phyloP scores from a whole-genome alignment of 2,888 invertebrate species.

The Tridacna gigas region DNA sequence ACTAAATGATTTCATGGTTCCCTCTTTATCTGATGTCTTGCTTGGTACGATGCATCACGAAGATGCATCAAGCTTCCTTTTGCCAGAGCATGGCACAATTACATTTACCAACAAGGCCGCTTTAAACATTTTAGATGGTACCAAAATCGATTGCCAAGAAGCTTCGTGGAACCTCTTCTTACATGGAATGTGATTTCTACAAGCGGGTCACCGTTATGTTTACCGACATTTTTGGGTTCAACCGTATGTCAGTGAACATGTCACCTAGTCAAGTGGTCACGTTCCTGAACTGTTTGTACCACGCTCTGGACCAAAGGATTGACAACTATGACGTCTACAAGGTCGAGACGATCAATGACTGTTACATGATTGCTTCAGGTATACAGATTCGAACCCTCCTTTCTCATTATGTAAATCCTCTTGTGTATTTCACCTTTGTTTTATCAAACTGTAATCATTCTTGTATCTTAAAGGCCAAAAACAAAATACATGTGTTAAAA shows the following conservation, averaged over 20 bases:
- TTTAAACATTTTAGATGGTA: slow-evolving; percentile 61
- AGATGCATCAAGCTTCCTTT: too few species aligned
- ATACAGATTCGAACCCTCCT: background rate
- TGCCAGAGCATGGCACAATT: background rate
- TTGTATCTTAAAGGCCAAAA: too few species aligned
- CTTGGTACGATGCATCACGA: too few species aligned
- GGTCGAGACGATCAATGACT: slow-evolving; percentile 75
- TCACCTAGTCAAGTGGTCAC: slow-evolving; percentile 67
- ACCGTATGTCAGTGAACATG: slow-evolving; percentile 50
- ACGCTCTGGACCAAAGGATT: slow-evolving; percentile 64
- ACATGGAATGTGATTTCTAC: slow-evolving; percentile 70
- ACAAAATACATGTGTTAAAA: too few species aligned
- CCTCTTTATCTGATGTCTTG: too few species aligned
- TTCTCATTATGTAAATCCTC: too few species aligned
- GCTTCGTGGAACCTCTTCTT: slow-evolving; percentile 60
- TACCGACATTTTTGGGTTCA: slow-evolving; percentile 71
- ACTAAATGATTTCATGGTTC: too few species aligned
- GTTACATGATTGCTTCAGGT: slow-evolving; percentile 77
- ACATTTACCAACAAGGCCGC: background rate
- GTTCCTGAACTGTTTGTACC: slow-evolving; percentile 68
- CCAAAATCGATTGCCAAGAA: slow-evolving; percentile 70
- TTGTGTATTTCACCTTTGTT: too few species aligned
- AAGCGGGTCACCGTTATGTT: slow-evolving; percentile 71
- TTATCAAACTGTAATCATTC: too few species aligned
- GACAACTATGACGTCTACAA: slow-evolving; percentile 73